Base-by-base conservation (phyloP, 2,888 invertebrate species). In the Balanococcus diminutus region DNA sequence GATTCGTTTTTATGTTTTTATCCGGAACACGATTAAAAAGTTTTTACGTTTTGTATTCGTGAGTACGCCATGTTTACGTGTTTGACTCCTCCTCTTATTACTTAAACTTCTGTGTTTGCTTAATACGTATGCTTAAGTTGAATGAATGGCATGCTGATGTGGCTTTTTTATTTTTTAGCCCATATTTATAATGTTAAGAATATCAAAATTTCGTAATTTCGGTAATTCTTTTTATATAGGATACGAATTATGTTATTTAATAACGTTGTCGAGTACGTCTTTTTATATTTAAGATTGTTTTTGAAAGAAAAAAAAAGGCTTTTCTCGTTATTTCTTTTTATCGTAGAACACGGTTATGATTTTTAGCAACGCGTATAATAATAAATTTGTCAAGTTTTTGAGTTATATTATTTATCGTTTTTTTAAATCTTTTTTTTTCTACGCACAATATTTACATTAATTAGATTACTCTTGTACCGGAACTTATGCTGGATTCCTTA, bases 1-100 rank as follows among this genome's bases (percentile, higher is more conserved):
- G 83, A 31, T 51, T 75, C 19, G 3, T 31, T 84, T 86, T n/a
- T 79, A n/a, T 86, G 79, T 81, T 86, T 86, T 86, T 81, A 61
- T 86, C 46, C 72, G 14, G 19, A 79, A 28, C 31, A 36, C 32
- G 72, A 28, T 19, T n/a, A n/a, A 79, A 79, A 32, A 79, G 36
- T 79, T 79, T 79, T 36, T 36, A 79, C 36, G 2, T 79, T 79
- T 79, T 79, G 36, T 79, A 79, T 36, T 79, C 75, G 36, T n/a
- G 19, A 32, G 75, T 36, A 19, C 19, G 36, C 36, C 75, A 36
- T 36, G 36, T 36, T n/a, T 28, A 25, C 67, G 28, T 16, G 67
- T 67, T 67, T 28, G 16, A 25, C 16, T 46, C 2, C 22, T 56
- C 56, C 8, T 36, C n/a, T 72, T 36, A 36, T 79, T 79, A 79